Evolutionary conservation across 1,140 invertebrate species (phyloP).

Genomic region (Lordiphosa clarofinis): DNA sequence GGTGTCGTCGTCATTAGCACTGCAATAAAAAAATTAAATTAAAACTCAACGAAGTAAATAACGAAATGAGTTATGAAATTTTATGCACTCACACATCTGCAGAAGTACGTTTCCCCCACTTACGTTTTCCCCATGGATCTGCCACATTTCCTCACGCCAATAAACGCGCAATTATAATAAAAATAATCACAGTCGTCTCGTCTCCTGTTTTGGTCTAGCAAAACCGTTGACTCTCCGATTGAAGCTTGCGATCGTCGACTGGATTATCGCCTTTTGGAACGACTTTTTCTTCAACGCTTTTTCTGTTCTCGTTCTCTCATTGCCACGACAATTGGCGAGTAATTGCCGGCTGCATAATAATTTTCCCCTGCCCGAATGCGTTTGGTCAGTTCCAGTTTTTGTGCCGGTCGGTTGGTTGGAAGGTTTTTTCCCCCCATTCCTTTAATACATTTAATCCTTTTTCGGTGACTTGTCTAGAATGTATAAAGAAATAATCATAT

Average conservation of each 20-base stretch:
- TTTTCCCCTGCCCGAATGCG: slow-evolving; percentile 25
- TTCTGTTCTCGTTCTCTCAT: slow-evolving; percentile 33
- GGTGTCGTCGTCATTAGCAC: slow-evolving; percentile 73
- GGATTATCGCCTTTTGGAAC: slow-evolving; percentile 67
- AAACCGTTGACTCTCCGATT: slow-evolving; percentile 43
- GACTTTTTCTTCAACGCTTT: slow-evolving; percentile 50
- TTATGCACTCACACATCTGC: slow-evolving; percentile 42
- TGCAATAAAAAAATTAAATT: slow-evolving; percentile 27
- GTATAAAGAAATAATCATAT: slow-evolving; percentile 22
- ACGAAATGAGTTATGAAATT: slow-evolving; percentile 56
- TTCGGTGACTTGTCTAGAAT: slow-evolving; percentile 55
- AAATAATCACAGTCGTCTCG: slow-evolving; percentile 60
- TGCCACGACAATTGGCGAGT: slow-evolving; percentile 70
- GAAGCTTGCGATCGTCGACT: slow-evolving; percentile 41
- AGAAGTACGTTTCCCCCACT: no score
- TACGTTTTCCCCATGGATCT: slow-evolving; percentile 30
- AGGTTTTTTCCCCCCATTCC: slow-evolving; percentile 21
- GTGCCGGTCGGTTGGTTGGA: slow-evolving; percentile 38
- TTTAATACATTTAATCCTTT: slow-evolving; percentile 64
- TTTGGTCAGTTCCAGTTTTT: slow-evolving; percentile 64
- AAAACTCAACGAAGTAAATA: slow-evolving; percentile 21
- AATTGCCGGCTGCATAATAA: slow-evolving; percentile 75
- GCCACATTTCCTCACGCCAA: slow-evolving; percentile 66
- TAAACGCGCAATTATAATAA: slow-evolving; percentile 76
- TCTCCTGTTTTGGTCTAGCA: slow-evolving; percentile 63